phyloP scores from a whole-genome alignment of 35 echinoderm and acorn worm genomes.

The Nesometra sesokonis region DNA sequence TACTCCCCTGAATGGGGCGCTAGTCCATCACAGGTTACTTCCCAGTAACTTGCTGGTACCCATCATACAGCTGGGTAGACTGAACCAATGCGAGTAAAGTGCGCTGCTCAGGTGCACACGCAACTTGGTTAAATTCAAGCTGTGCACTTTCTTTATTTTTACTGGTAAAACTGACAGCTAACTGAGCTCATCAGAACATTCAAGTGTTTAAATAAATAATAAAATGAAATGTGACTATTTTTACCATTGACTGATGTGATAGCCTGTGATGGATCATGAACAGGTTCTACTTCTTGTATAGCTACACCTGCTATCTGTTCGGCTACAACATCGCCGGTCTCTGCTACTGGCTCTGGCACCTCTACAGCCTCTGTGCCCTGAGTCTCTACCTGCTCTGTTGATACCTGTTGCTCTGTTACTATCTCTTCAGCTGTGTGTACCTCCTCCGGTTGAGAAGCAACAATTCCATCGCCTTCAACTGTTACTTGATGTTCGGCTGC shows the following conservation, averaged over 20 bases:
- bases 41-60: too few relatives aligned
- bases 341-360: not conserved
- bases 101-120: too few relatives aligned
- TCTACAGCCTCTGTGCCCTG: not conserved
- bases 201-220: too few relatives aligned
- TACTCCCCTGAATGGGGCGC: too few relatives aligned
- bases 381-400: not conserved
- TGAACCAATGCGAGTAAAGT: too few relatives aligned
- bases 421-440: slow-evolving; percentile 7
- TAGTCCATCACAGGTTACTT: too few relatives aligned
- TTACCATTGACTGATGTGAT: not conserved
- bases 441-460: not conserved
- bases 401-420: not conserved
- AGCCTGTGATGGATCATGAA: not conserved
- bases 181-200: too few relatives aligned
- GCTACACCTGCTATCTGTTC: not conserved
- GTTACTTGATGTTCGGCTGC: not conserved
- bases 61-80: too few relatives aligned
- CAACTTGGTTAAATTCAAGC: too few relatives aligned
- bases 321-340: slow-evolving; percentile 18
- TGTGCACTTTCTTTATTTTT: too few relatives aligned
- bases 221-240: too few relatives aligned
- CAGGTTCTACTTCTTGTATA: not conserved
- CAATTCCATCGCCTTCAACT: not conserved
- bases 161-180: too few relatives aligned